Conservation (phyloP, 2,113 vertebrate species). For the Lanius collurio region DNA sequence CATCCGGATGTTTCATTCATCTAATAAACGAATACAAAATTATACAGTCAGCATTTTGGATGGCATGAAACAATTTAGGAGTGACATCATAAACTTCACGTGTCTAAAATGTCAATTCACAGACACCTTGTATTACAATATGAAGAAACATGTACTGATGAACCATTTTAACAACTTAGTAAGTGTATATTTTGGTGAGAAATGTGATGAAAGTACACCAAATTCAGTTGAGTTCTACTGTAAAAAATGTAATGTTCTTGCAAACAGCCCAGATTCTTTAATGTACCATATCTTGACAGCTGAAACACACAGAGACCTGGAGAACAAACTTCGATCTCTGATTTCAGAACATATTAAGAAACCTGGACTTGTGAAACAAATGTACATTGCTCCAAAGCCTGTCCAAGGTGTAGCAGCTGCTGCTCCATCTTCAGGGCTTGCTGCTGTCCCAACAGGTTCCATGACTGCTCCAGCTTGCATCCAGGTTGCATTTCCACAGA, state of each 20-base stretch:
- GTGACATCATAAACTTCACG: conserved; percentile 75
- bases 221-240: conserved; percentile 81
- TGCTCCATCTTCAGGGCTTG: background rate
- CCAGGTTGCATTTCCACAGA: conserved; percentile 72
- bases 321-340: conserved; percentile 82
- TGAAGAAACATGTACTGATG: conserved; percentile 87
- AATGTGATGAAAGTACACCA: conserved; percentile 46
- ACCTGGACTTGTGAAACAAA: conserved; percentile 61
- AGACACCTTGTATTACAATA: conserved; percentile 84
- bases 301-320: conserved; percentile 85
- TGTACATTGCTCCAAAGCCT: conserved; percentile 77
- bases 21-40: conserved; percentile 66
- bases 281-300: conserved; percentile 90
- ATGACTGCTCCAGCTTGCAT: conserved; percentile 44
- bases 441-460: background rate
- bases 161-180: conserved; percentile 79
- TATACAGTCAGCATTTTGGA: conserved; percentile 69
- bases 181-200: conserved; percentile 80
- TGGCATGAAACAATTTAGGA: conserved; percentile 66
- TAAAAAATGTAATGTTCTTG: conserved; percentile 84
- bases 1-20: conserved; percentile 81
- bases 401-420: background rate
- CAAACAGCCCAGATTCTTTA: conserved; percentile 86
- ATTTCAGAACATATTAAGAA: conserved; percentile 82
- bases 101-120: conserved; percentile 84